These are phyloP conservation scores for Drosophila malerkotliana DNA, from an alignment of 1,140 invertebrate species.

Conservation along the genomic window DNA sequence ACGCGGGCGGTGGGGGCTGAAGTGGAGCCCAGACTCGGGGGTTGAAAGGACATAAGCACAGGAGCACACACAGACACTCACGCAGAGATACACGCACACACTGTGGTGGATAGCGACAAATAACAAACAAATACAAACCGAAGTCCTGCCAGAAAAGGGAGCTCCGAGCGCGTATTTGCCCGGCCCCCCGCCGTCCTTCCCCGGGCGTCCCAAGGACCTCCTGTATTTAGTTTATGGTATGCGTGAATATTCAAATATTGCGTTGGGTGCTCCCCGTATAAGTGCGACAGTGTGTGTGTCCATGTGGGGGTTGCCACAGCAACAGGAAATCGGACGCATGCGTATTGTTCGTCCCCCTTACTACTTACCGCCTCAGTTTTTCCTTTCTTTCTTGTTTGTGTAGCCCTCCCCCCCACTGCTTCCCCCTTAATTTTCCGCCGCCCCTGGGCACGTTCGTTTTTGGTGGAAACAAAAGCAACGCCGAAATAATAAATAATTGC, in stretches of 20 bases:
- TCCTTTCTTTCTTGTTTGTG: constrained; percentile 53
- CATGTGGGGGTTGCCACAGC: constrained; percentile 76
- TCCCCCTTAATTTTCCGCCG: neutral
- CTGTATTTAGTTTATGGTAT: constrained; percentile 74
- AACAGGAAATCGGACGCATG: constrained; percentile 80
- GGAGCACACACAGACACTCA: constrained; percentile 22
- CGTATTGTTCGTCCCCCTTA: constrained; percentile 49
- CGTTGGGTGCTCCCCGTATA: constrained; percentile 30
- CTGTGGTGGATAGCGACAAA: constrained; percentile 62
- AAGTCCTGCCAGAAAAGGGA: constrained; percentile 57
- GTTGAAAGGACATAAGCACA: constrained; percentile 69
- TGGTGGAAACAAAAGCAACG: constrained; percentile 74
- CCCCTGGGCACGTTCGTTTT: constrained; percentile 47
- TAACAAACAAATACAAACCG: constrained; percentile 69
- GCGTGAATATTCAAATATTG: constrained; percentile 77
- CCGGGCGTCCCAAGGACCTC: neutral
- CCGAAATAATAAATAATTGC: constrained; percentile 80
- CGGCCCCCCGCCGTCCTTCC: constrained; percentile 19
- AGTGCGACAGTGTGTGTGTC: constrained; percentile 41
- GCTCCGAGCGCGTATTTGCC: constrained; percentile 72
- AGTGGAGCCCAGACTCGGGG: constrained; percentile 60
- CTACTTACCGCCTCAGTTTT: constrained; percentile 17
- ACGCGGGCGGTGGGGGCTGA: neutral
- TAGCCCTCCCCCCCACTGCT: constrained; percentile 7
- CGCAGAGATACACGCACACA: constrained; percentile 49